phyloP scores from a whole-genome alignment of 2,113 vertebrate genomes.

The Centrocercus urophasianus region DNA sequence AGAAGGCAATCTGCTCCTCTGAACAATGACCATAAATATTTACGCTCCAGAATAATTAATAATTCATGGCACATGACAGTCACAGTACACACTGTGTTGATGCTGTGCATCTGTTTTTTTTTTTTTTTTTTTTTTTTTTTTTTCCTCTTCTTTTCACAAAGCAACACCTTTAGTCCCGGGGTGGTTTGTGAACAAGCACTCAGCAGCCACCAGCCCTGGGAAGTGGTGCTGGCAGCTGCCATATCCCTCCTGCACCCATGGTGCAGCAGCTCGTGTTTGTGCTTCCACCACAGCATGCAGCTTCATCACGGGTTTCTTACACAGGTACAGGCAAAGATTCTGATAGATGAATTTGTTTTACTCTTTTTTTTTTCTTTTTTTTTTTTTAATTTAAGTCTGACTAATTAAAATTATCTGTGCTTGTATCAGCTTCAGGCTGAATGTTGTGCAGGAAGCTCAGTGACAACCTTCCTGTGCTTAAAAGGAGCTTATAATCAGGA shows the following conservation, averaged over 20 bases:
- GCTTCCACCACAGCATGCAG: accelerated
- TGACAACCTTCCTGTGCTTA: neutral
- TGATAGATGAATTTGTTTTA: neutral
- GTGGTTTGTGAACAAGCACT: neutral
- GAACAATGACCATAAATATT: neutral
- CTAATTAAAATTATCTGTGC: accelerated
- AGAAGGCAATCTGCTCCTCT: neutral
- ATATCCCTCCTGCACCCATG: accelerated
- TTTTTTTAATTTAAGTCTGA: neutral
- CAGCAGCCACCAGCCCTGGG: neutral
- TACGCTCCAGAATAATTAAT: neutral
- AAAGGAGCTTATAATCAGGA: neutral
- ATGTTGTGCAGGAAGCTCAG: neutral
- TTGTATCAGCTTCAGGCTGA: neutral
- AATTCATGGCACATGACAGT: neutral
- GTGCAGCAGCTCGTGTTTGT: neutral
- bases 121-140: neutral
- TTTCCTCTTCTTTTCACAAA: neutral
- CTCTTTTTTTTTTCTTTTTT: neutral
- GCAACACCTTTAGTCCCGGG: neutral
- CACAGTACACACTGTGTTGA: accelerated
- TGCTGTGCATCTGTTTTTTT: neutral
- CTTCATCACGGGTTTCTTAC: neutral
- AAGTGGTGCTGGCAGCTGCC: neutral
- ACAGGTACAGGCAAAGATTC: accelerated